Conservation (phyloP, 2,888 invertebrate genomes). For the Cecidostiba fungosa region DNA sequence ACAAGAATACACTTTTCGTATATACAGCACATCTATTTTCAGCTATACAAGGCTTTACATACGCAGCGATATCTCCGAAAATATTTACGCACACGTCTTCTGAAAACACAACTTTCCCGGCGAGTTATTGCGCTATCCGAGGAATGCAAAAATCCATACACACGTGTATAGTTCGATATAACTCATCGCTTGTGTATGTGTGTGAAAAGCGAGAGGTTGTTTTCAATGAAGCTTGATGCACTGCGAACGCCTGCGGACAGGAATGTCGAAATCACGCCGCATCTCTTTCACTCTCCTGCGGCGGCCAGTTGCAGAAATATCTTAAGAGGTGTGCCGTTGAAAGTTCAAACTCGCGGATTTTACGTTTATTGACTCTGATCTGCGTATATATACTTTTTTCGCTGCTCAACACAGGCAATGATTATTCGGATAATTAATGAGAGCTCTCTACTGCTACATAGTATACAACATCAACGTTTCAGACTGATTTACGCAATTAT, state of each 20-base stretch:
- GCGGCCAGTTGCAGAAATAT: neutral
- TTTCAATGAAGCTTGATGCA: neutral
- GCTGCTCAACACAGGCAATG: neutral
- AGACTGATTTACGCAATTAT: neutral
- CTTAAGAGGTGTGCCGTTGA: slow-evolving; percentile 41
- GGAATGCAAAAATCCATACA: neutral
- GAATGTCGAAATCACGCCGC: slow-evolving; percentile 13
- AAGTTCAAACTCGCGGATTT: slow-evolving; percentile 18
- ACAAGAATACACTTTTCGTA: neutral
- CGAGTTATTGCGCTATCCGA: neutral
- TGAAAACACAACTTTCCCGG: neutral
- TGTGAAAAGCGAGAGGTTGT: neutral
- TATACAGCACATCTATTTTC: neutral
- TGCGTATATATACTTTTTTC: neutral
- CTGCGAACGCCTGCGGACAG: slow-evolving; percentile 16
- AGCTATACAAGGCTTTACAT: neutral
- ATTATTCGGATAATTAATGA: neutral
- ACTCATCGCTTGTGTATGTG: neutral
- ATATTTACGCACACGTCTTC: neutral
- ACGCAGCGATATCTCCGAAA: neutral
- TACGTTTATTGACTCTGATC: neutral
- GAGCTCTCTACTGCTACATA: neutral
- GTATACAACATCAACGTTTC: neutral
- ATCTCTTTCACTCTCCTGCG: neutral
- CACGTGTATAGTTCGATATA: neutral